A percentile compares a stretch with the other conserved stretches of the same genome.
Conservation (phyloP, 2,113 vertebrate genomes). For the Solea senegalensis region DNA sequence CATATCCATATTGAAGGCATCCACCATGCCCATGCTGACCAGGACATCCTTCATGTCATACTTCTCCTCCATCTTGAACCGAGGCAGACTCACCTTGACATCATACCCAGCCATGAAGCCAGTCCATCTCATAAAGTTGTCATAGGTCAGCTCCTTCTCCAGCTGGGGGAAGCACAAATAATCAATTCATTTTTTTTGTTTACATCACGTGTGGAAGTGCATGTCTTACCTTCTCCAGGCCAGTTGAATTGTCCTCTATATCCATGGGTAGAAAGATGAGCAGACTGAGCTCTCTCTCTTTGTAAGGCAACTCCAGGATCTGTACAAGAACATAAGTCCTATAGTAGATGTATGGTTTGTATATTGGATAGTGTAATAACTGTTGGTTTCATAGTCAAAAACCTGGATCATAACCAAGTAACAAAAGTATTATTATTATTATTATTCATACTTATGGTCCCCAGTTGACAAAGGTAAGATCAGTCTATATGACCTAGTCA, state of each 20-base stretch:
- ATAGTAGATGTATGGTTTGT: background rate
- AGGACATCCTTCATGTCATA: constrained; percentile 82
- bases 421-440: too few species aligned
- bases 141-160: constrained; percentile 72
- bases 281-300: constrained; percentile 92
- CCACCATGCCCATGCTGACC: constrained; percentile 84
- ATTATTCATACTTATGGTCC: too few species aligned
- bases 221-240: constrained; percentile 87
- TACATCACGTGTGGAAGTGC: background rate
- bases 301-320: constrained; percentile 91
- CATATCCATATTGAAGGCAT: constrained; percentile 72
- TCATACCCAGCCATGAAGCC: constrained; percentile 70
- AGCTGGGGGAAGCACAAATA: constrained; percentile 5
- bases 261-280: constrained; percentile 88
- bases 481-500: too few species aligned
- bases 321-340: constrained; percentile 28
- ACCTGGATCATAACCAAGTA: too few species aligned
- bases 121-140: constrained; percentile 85
- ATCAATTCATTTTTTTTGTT: too few species aligned
- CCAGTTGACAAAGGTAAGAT: too few species aligned
- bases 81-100: constrained; percentile 83
- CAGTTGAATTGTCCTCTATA: constrained; percentile 84
- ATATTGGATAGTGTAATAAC: background rate
- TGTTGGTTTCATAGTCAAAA: background rate
- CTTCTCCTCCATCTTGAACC: constrained; percentile 84